These are phyloP conservation scores for Porites rus DNA, from an alignment of 92 coral and sea anemone genomes.

Conservation along the genomic window DNA sequence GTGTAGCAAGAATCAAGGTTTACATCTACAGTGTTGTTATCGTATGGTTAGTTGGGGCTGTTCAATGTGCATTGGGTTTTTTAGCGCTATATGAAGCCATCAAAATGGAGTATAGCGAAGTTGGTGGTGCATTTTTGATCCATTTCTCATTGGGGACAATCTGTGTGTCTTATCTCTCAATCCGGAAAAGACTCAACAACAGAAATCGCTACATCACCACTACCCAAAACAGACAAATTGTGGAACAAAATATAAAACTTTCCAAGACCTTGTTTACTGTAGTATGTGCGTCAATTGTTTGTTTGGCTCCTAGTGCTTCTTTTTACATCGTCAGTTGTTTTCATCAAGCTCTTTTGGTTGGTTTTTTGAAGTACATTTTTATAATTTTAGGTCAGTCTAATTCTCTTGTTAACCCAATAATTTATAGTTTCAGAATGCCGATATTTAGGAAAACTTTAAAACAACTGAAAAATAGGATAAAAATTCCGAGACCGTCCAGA, in stretches of 20 bases:
- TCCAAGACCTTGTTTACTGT: constrained; percentile 11
- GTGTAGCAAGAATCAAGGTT: not conserved
- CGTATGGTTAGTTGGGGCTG: not conserved
- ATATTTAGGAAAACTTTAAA: not conserved
- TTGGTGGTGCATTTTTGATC: not conserved
- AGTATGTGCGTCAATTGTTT: constrained; percentile 1
- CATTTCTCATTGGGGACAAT: not conserved
- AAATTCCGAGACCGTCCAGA: not conserved
- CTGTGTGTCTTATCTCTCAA: constrained; percentile 10
- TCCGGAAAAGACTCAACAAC: not conserved
- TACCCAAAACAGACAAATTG: not conserved
- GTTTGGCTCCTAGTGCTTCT: not conserved
- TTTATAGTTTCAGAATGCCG: not conserved
- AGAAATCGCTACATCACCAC: not conserved
- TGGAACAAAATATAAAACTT: not conserved
- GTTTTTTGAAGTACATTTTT: not conserved
- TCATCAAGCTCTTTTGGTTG: not conserved
- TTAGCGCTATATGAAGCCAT: not conserved
- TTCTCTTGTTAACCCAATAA: constrained; percentile 9
- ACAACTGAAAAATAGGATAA: not conserved
- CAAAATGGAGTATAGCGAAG: not conserved
- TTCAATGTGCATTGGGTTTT: not conserved
- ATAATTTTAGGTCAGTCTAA: not conserved
- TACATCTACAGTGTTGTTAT: not conserved
- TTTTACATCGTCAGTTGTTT: not conserved